Base-by-base conservation (phyloP, 2,888 invertebrate species). In the Cyaniris semiargus region DNA sequence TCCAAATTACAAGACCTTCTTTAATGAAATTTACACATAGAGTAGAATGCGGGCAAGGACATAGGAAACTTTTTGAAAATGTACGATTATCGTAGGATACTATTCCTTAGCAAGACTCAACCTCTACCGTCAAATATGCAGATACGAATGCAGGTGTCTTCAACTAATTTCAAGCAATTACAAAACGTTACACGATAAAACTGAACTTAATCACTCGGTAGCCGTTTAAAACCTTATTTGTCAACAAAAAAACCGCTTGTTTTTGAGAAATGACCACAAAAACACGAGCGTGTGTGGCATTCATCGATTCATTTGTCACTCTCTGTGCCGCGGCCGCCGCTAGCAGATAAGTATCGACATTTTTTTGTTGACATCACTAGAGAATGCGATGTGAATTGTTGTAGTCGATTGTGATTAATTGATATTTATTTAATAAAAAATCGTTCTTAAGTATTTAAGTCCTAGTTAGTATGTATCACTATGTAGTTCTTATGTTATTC, bases 221-320 rank as follows among this genome's bases (percentile, higher is more conserved):
- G 66, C 60, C 21, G 27, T 66, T 66, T 66, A 66, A 66, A 31
- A 27, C 27, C 66, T 66, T 66, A 66, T 66, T 66, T 66, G 66
- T 38, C 72, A 38, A 71, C 38, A 21, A 13, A 72, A 44, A 72
- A 72, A 38, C 38, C 38, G 23, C 72, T 72, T 72, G 72, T 38
- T 72, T 21, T 44, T 38, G 44, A 72, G 72, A 72, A 72, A 72
- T 72, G 44, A 44, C 21, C 72, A 72, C 72, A 44, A 38, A 72
- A 38, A 44, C 38, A 7, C 21, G 72, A 72, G 0, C 72, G 72
- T 72, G 72, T 72, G 72, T 72, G 72, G 72, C 72, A 72, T 38
- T 7, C 10, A 21, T 38, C 72, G 72, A 38, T 72, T 72, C 72
- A 72, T 72, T 72, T 72, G 72, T 72, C 72, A 72, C 72, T 44